phyloP scores from a whole-genome alignment of 2,888 invertebrate species.

The Nasonovia ribisnigri region DNA sequence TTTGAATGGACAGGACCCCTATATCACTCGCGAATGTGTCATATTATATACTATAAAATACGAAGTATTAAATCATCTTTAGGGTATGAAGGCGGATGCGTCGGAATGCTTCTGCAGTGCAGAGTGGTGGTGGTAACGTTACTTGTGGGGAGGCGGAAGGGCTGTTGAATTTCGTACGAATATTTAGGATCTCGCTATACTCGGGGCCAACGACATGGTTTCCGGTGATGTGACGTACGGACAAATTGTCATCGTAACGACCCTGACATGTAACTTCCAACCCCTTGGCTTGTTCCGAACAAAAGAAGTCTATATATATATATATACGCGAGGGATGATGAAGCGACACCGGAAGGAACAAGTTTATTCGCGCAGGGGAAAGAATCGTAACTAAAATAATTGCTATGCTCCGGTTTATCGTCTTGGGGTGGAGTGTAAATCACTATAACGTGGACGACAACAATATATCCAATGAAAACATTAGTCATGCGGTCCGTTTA shows the following conservation, averaged over 20 bases:
- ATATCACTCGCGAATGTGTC: constrained; percentile 36
- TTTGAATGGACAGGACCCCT: constrained; percentile 17
- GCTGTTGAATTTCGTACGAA: constrained; percentile 40
- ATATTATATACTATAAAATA: constrained; percentile 27
- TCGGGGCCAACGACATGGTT: constrained; percentile 15
- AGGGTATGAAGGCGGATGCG: neutral
- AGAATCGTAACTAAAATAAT: constrained; percentile 60
- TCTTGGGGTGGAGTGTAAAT: constrained; percentile 26
- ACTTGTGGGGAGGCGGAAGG: neutral
- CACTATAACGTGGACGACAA: constrained; percentile 15
- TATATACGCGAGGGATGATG: constrained; percentile 49
- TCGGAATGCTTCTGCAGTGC: constrained; percentile 12
- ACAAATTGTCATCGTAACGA: constrained; percentile 64
- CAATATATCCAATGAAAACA: constrained; percentile 47
- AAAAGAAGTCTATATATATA: constrained; percentile 41
- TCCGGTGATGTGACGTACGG: constrained; percentile 61
- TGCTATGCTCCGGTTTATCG: constrained; percentile 44
- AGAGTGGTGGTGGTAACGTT: neutral
- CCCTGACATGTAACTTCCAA: constrained; percentile 51
- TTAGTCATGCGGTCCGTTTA: constrained; percentile 51
- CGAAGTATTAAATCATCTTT: constrained; percentile 45
- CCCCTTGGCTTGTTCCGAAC: constrained; percentile 40
- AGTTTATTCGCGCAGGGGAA: constrained; percentile 54
- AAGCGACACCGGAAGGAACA: constrained; percentile 64
- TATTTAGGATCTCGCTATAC: constrained; percentile 40